Conservation (phyloP, 2,888 invertebrate genomes). For the Ethmia dodecea region DNA sequence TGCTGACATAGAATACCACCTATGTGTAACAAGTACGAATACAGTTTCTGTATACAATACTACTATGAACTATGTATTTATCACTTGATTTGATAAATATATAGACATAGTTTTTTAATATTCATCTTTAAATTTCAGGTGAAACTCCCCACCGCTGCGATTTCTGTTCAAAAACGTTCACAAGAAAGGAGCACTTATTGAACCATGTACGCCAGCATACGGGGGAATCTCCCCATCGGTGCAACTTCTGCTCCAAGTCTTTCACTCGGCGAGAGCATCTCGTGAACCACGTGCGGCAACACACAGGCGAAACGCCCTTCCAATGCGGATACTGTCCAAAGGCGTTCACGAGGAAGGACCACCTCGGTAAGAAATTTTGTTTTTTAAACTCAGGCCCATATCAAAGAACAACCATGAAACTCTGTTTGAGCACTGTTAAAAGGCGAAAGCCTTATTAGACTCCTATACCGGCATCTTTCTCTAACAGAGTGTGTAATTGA, state of each 20-base stretch:
- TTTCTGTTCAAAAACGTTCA: conserved; percentile 88
- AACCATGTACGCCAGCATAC: conserved; percentile 89
- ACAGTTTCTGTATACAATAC: too few relatives aligned
- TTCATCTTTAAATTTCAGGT: conserved; percentile 43
- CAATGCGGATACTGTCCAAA: conserved; percentile 91
- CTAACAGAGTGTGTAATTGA: too few relatives aligned
- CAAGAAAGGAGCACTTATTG: conserved; percentile 85
- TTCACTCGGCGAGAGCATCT: conserved; percentile 92
- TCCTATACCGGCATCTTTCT: too few relatives aligned
- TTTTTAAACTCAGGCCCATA: too few relatives aligned
- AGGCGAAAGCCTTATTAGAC: too few relatives aligned
- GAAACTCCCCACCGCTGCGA: conserved; percentile 88
- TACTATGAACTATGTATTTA: background rate
- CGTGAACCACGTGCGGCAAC: conserved; percentile 90
- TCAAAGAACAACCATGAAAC: too few relatives aligned
- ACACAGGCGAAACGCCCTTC: conserved; percentile 86
- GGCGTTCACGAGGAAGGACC: conserved; percentile 90
- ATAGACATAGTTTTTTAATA: background rate
- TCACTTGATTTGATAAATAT: background rate
- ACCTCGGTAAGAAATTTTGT: conserved; percentile 67
- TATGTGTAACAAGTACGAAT: too few relatives aligned
- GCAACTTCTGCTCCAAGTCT: conserved; percentile 91
- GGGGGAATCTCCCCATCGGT: conserved; percentile 90
- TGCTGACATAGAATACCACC: too few relatives aligned
- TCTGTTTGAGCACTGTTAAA: too few relatives aligned